Conservation (phyloP, 2,113 vertebrate species). For the Equus przewalskii region DNA sequence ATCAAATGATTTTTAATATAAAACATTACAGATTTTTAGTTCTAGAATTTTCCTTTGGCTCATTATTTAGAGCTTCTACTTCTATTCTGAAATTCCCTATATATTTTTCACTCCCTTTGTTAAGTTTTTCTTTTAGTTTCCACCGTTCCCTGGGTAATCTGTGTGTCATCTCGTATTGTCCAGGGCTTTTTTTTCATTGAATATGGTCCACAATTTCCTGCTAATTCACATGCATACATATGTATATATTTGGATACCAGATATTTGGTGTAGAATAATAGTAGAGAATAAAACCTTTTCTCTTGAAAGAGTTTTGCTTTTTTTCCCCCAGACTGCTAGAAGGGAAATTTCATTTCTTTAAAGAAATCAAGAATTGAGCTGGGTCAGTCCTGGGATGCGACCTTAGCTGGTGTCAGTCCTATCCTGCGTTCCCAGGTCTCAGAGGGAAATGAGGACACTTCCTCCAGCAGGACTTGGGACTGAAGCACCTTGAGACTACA, state of each 20-base stretch:
- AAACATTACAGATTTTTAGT: neutral
- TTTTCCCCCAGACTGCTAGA: neutral
- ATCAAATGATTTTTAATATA: neutral
- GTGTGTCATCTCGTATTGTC: neutral
- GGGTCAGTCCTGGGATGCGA: neutral
- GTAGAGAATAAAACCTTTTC: neutral
- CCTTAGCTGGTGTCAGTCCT: neutral
- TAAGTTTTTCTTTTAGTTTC: neutral
- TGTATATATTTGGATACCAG: neutral
- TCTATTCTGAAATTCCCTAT: neutral
- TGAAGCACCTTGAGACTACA: neutral
- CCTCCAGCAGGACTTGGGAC: neutral
- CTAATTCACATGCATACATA: neutral
- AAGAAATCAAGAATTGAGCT: neutral
- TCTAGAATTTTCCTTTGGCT: neutral
- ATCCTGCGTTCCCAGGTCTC: neutral
- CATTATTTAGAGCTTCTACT: neutral
- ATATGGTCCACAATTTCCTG: neutral
- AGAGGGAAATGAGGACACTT: neutral
- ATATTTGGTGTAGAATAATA: neutral
- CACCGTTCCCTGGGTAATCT: neutral
- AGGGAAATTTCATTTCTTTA: neutral
- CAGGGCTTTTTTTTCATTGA: neutral
- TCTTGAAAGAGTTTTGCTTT: neutral
- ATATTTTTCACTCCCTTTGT: neutral